Conservation (phyloP, 2,113 vertebrate genomes). For the Colaptes auratus region DNA sequence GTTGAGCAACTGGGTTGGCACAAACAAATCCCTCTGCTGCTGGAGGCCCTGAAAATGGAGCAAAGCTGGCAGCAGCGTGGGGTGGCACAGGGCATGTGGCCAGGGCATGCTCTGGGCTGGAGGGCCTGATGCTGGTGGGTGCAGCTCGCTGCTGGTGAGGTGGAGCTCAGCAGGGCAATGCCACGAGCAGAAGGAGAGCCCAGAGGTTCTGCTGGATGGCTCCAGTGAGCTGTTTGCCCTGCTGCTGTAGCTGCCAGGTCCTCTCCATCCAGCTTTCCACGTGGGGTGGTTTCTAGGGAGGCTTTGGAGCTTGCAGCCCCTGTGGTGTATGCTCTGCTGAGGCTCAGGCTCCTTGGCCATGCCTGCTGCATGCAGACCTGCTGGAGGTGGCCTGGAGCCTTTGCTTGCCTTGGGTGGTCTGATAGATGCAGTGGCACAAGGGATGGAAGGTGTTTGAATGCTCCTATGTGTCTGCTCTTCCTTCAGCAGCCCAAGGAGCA, state of each 20-base stretch:
- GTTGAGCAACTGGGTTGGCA: neutral
- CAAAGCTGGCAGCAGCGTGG: neutral
- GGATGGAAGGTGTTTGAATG: fast-evolving
- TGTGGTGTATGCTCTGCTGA: neutral
- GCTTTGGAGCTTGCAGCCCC: neutral
- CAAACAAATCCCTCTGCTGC: neutral
- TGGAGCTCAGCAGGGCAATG: neutral
- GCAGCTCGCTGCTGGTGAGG: neutral
- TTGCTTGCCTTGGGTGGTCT: neutral
- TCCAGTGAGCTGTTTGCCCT: neutral
- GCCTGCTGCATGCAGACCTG: neutral
- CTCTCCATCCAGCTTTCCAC: fast-evolving
- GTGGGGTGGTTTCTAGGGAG: neutral
- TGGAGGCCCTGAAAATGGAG: neutral
- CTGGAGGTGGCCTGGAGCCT: neutral
- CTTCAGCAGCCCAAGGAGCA: neutral
- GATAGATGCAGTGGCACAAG: neutral
- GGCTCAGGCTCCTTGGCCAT: neutral
- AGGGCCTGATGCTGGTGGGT: neutral
- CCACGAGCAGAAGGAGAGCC: neutral
- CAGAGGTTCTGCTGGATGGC: neutral
- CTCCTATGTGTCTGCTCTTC: neutral
- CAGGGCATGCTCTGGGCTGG: neutral
- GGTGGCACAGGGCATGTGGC: fast-evolving
- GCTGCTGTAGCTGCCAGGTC: neutral